Conservation (phyloP, 2,888 invertebrate genomes). For the Stramonita haemastoma region DNA sequence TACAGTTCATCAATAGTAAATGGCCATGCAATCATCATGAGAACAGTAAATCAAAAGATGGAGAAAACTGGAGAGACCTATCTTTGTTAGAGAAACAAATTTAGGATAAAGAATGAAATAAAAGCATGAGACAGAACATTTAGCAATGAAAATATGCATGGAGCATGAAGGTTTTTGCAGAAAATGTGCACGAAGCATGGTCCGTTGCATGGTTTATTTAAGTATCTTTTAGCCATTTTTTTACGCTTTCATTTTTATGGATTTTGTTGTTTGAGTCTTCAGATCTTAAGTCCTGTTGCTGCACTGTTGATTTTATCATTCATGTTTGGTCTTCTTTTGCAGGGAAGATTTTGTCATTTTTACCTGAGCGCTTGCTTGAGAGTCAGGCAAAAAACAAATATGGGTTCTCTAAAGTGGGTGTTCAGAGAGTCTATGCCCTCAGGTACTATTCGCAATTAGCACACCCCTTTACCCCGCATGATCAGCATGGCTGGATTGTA, state of each 20-base stretch:
- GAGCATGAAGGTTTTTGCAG: too few species aligned
- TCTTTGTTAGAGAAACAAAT: too few species aligned
- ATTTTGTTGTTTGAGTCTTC: neutral
- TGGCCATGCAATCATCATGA: too few species aligned
- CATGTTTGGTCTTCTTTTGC: conserved; percentile 27
- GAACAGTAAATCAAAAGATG: too few species aligned
- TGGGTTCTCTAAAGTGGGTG: conserved; percentile 57
- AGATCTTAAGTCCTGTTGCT: too few species aligned
- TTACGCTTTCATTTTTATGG: neutral
- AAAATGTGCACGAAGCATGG: neutral
- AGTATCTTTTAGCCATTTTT: too few species aligned
- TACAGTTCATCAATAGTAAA: too few species aligned
- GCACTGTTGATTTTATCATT: neutral
- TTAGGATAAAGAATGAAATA: too few species aligned
- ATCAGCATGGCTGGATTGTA: neutral
- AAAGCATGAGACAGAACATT: too few species aligned
- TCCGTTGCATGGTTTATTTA: too few species aligned
- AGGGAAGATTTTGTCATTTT: conserved; percentile 41
- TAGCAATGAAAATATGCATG: too few species aligned
- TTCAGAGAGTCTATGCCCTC: conserved; percentile 60
- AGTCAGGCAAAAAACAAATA: conserved; percentile 42
- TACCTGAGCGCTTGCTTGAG: conserved; percentile 32
- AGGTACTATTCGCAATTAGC: conserved; percentile 55
- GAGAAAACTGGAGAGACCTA: too few species aligned
- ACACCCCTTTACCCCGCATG: neutral